Conservation (phyloP, 2,113 vertebrate species). For the Paedocypris sp. region DNA sequence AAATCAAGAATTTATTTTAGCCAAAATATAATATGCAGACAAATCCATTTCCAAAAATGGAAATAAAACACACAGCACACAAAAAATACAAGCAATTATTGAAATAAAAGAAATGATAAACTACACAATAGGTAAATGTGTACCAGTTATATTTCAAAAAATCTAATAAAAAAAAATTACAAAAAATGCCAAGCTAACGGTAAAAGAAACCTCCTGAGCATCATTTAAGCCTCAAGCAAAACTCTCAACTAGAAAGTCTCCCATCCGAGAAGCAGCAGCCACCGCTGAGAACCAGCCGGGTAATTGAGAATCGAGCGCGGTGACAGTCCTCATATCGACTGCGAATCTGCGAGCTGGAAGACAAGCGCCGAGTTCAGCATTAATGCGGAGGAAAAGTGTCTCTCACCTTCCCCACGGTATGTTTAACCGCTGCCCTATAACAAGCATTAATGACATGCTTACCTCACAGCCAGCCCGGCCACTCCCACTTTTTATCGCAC, state of each 20-base stretch:
- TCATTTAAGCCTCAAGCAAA: background rate
- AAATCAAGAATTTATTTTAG: no score
- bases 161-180: no score
- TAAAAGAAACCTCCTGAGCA: background rate
- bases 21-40: no score
- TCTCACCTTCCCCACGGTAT: slow-evolving; percentile 24
- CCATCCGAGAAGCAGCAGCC: background rate
- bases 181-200: no score
- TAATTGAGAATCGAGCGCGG: slow-evolving; percentile 29
- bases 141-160: no score
- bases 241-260: background rate
- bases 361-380: slow-evolving; percentile 3
- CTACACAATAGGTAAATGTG: no score
- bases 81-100: no score
- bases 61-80: no score
- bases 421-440: slow-evolving; percentile 38
- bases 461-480: slow-evolving; percentile 46
- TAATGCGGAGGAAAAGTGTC: slow-evolving; percentile 20
- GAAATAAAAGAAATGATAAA: no score
- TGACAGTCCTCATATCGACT: slow-evolving; percentile 22
- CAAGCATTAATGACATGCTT: slow-evolving; percentile 49
- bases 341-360: slow-evolving; percentile 4
- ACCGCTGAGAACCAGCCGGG: slow-evolving; percentile 4
- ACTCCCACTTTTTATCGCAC: slow-evolving; percentile 49
- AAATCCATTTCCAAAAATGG: no score